These are phyloP conservation scores for Sebastes iracundus DNA, from an alignment of 2,797 vertebrate species.

Conservation along the genomic window DNA sequence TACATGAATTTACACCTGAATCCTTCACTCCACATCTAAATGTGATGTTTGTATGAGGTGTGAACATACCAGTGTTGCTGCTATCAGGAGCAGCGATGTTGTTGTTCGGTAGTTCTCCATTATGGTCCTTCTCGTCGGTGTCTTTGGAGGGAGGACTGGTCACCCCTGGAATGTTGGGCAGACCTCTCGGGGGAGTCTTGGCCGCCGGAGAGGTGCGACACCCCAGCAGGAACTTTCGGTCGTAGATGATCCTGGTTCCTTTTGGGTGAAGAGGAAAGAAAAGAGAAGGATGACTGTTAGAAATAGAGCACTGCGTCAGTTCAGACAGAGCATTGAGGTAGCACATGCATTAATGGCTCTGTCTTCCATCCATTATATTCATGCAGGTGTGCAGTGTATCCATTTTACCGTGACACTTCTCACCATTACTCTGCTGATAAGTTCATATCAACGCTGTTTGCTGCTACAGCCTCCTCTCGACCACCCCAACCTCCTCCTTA, in stretches of 20 bases:
- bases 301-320: not conserved
- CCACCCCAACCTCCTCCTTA: not conserved
- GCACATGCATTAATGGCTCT: not conserved
- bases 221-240: conserved; percentile 92
- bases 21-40: not conserved
- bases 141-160: conserved; percentile 80
- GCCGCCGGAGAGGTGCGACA: conserved; percentile 91
- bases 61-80: conserved; percentile 73
- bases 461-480: not conserved
- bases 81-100: conserved; percentile 46
- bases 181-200: conserved; percentile 87
- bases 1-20: not conserved
- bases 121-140: conserved; percentile 46
- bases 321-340: not conserved
- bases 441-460: not conserved
- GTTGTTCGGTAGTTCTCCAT: conserved; percentile 65
- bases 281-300: not conserved
- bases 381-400: not conserved
- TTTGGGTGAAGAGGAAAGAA: not conserved
- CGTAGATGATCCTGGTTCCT: conserved; percentile 95
- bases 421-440: not conserved
- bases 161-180: conserved; percentile 92
- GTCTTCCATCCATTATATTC: not conserved
- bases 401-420: not conserved
- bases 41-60: not conserved